Base-by-base conservation (phyloP, 2,113 vertebrate species). In the Salvelinus sp. region DNA sequence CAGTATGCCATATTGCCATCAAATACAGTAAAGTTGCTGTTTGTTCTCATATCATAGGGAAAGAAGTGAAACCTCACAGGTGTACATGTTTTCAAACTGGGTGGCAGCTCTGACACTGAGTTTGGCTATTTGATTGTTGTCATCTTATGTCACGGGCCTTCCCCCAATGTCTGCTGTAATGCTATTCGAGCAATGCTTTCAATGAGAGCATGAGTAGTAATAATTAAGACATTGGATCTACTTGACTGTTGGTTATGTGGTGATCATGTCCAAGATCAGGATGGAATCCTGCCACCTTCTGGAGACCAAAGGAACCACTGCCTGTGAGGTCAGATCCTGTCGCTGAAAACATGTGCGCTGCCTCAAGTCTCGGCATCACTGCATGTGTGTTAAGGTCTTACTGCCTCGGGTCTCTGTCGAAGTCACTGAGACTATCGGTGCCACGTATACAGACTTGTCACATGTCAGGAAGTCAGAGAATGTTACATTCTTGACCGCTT, bases 401-500 rank as follows among this genome's bases (percentile, higher is more conserved):
- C 54, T 20, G 54, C 54, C 18, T 57, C 70, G 81, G 76, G 76
- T 81, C 44, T 78, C 65, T 20, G 66, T 75, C 73, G 50, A 54
- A 54, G 48, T 54, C 22, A 76, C 48, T 54, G 48, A 54, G 48
- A 54, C 75, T 77, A 27, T 76, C 67, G 54, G 44, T 64, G 33
- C 80, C 72, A 44, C 75, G 66, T 77, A 62, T 77, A 82, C 71
- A 67, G 71, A 68, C 16, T 68, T 76, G 38, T 78, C 74, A 65
- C 74, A 77, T 76, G 72, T 71, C 80, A 77, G 44, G 78, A 85
- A 81, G 74, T 65, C 63, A 74, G 48, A 77, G 66, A 70, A 33
- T 73, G 58, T 79, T 71, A 70, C 76, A 3, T 87, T 87, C 82
- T 70, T 79, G 76, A 38, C 63, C 13, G 80, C 78, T 81, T 81